A percentile compares a stretch with the other conserved stretches of the same genome.
Evolutionary conservation across 2,797 vertebrate species (phyloP).

Genomic region (Liparis tanakae): DNA sequence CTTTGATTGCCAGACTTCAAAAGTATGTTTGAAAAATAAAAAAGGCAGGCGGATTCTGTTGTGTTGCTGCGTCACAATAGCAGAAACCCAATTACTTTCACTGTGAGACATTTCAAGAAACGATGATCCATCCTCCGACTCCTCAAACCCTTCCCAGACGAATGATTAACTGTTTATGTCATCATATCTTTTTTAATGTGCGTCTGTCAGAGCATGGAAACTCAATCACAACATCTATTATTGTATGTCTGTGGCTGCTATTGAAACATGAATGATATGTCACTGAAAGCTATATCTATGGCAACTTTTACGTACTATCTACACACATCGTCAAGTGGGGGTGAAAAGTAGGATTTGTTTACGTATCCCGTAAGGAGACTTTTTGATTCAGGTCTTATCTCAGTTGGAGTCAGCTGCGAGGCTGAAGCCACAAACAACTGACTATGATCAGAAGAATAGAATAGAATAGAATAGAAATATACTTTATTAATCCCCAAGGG

Average conservation of each 20-base stretch:
- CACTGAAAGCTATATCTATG: background rate
- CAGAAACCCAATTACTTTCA: background rate
- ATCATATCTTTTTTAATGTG: background rate
- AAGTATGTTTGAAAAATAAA: slow-evolving; percentile 3
- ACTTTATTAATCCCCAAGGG: too few species aligned
- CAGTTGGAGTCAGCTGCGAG: slow-evolving; percentile 4
- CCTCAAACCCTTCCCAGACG: slow-evolving; percentile 23
- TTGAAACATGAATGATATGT: background rate
- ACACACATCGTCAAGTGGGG: slow-evolving; percentile 7
- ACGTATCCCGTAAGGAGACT: slow-evolving; percentile 24
- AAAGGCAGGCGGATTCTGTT: background rate
- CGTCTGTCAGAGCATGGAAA: slow-evolving; percentile 32
- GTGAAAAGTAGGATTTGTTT: slow-evolving; percentile 21
- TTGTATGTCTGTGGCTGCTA: slow-evolving; percentile 1
- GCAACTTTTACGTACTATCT: background rate
- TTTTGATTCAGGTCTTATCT: slow-evolving; percentile 1
- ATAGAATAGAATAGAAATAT: too few species aligned
- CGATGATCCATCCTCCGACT: background rate
- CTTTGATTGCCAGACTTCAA: background rate
- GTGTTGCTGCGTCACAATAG: background rate
- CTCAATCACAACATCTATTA: slow-evolving; percentile 22
- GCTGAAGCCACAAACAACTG: slow-evolving; percentile 14
- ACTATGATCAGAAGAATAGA: too few species aligned
- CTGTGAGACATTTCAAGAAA: slow-evolving; percentile 7
- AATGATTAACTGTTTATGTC: slow-evolving; percentile 20